These are phyloP conservation scores for Erebia epiphron DNA, from an alignment of 2,888 invertebrate genomes.

Conservation along the genomic window DNA sequence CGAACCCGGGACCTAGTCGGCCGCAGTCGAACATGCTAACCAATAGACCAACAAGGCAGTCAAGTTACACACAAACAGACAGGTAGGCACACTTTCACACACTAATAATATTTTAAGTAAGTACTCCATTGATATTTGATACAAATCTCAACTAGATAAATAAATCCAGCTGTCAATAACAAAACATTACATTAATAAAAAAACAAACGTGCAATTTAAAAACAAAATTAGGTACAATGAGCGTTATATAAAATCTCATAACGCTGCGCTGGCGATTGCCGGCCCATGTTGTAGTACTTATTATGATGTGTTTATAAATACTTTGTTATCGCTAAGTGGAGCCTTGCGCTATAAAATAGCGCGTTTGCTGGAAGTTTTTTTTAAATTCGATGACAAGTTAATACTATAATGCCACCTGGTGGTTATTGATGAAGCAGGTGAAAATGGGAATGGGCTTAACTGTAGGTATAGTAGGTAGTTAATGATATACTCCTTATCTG, in stretches of 20 bases:
- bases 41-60: too few species aligned
- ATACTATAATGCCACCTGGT: too few species aligned
- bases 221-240: slow-evolving; percentile 15
- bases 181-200: slow-evolving; percentile 6
- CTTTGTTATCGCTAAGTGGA: slow-evolving; percentile 37
- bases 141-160: background rate
- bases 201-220: background rate
- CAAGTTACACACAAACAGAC: too few species aligned
- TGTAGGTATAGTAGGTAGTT: too few species aligned
- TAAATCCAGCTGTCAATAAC: background rate
- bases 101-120: background rate
- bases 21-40: too few species aligned
- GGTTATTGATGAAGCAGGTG: too few species aligned
- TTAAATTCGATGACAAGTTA: background rate
- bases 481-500: too few species aligned
- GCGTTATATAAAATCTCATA: slow-evolving; percentile 21
- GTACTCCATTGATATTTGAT: background rate
- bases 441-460: too few species aligned
- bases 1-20: too few species aligned
- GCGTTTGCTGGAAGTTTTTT: slow-evolving; percentile 20
- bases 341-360: slow-evolving; percentile 22
- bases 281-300: background rate
- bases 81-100: background rate
- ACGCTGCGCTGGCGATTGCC: slow-evolving; percentile 16
- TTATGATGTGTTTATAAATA: slow-evolving; percentile 31